Percentiles rank a stretch among this genome's conserved stretches.
phyloP scores from a whole-genome alignment of 2,113 vertebrate genomes.

The human (Homo sapiens) region GRCh38 chr21:22046001-22046500 shows the following conservation, averaged over 20 bases:
- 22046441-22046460: accelerated
- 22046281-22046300: neutral
- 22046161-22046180: neutral
- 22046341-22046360: neutral
- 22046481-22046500: neutral
- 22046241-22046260: neutral
- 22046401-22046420: neutral
- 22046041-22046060: neutral
- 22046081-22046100: neutral
- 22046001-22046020: neutral
- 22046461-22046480: neutral
- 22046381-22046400: neutral
- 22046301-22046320: neutral
- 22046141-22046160: neutral
- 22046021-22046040: neutral
- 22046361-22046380: neutral
- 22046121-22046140: neutral
- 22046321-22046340: neutral
- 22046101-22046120: no score
- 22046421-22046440: neutral
- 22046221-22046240: neutral
- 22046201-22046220: neutral
- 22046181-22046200: neutral
- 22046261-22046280: neutral
- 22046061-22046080: accelerated